These are phyloP conservation scores for Dermochelys coriacea DNA, from an alignment of 2,797 vertebrate species.

Conservation along the genomic window DNA sequence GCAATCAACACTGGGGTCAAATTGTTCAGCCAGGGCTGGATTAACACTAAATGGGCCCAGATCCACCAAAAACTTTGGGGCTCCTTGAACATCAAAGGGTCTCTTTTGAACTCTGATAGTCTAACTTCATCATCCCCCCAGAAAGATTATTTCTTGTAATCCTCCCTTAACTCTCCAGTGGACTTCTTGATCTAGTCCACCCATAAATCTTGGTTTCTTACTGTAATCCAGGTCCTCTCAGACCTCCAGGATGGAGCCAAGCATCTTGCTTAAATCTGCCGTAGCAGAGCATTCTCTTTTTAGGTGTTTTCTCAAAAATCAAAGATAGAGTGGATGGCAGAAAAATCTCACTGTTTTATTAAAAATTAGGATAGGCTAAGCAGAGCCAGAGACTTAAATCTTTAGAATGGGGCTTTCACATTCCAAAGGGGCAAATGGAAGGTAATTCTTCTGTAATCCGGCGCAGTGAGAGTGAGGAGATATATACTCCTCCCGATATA, in stretches of 20 bases:
- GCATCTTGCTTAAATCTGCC: not conserved
- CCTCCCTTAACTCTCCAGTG: not conserved
- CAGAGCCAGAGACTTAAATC: conserved; percentile 29
- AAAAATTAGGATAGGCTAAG: not conserved
- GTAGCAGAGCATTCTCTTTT: not conserved
- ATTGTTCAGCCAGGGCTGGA: not conserved
- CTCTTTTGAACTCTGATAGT: not conserved
- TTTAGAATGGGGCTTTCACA: not conserved
- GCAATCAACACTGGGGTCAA: not conserved
- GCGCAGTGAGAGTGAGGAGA: not conserved
- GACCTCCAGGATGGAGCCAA: not conserved
- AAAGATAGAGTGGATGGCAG: not conserved
- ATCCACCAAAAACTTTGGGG: not conserved
- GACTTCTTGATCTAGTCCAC: not conserved
- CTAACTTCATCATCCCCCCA: not conserved
- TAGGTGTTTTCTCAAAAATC: not conserved
- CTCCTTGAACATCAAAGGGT: not conserved
- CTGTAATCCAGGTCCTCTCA: not conserved
- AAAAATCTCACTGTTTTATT: not conserved
- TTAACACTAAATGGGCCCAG: not conserved
- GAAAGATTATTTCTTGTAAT: not conserved
- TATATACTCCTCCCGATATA: not conserved
- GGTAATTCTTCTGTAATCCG: not conserved
- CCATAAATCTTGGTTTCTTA: not conserved
- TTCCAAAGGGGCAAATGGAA: not conserved